A percentile compares a stretch with the other conserved stretches of the same genome.
Evolutionary conservation across 2,797 vertebrate genomes (phyloP).

Genomic region (Hemitrygon akajei): DNA sequence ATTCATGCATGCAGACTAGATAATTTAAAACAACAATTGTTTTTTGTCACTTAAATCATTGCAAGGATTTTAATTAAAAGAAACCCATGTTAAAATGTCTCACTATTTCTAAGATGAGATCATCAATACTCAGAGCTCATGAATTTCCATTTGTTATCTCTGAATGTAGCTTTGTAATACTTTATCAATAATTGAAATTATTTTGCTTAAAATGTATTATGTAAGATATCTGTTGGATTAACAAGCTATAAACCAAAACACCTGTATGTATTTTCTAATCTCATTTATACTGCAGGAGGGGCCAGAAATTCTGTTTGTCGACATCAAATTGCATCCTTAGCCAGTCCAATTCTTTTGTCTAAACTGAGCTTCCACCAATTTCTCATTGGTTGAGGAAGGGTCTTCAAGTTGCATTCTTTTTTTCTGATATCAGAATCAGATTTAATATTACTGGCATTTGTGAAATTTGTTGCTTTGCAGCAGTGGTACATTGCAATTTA

Average conservation of each 20-base stretch:
- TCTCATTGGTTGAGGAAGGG: background rate
- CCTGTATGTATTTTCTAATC: too few relatives aligned
- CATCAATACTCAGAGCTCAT: background rate
- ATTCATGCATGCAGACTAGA: background rate
- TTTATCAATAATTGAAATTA: background rate
- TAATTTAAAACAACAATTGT: conserved; percentile 5
- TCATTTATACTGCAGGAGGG: too few relatives aligned
- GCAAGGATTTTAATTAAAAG: background rate
- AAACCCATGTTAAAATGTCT: background rate
- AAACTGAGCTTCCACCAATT: too few relatives aligned
- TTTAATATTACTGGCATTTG: too few relatives aligned
- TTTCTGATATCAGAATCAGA: too few relatives aligned
- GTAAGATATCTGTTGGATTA: too few relatives aligned
- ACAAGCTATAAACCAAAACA: background rate
- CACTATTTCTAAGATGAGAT: background rate
- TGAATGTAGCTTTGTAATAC: background rate
- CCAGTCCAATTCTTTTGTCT: too few relatives aligned
- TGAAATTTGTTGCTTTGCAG: too few relatives aligned
- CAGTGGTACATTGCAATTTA: too few relatives aligned
- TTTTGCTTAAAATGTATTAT: background rate
- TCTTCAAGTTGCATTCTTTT: background rate
- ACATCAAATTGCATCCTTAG: too few relatives aligned
- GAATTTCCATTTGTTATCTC: background rate
- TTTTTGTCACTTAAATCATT: background rate
- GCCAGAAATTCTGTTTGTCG: too few relatives aligned